Percentiles rank a stretch among this genome's conserved stretches.
Evolutionary conservation across 2,797 vertebrate species (phyloP).

Genomic region (Sebastes dallii): DNA sequence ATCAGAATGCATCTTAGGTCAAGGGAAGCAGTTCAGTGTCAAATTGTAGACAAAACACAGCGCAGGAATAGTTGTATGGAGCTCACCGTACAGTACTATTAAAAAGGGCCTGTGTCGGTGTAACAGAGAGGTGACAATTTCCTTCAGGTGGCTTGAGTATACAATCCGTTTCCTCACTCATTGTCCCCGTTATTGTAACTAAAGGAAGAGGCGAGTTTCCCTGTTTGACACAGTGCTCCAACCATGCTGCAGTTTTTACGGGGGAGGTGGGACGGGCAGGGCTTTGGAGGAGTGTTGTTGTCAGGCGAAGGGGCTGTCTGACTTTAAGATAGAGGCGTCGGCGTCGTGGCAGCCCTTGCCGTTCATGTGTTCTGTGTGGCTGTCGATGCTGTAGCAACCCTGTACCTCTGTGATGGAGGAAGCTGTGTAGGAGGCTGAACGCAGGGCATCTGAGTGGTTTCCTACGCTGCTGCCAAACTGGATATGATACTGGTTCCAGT

Average conservation of each 20-base stretch:
- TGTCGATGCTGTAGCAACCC: conserved; percentile 87
- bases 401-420: conserved; percentile 89
- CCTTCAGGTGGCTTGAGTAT: conserved; percentile 46
- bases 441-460: conserved; percentile 89
- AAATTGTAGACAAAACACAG: conserved; percentile 52
- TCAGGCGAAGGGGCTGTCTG: conserved; percentile 89
- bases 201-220: not conserved
- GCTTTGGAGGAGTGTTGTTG: not conserved
- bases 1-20: conserved; percentile 32
- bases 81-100: conserved; percentile 69
- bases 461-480: conserved; percentile 92
- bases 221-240: not conserved
- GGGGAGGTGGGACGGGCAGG: not conserved
- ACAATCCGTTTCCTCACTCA: not conserved
- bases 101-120: conserved; percentile 72
- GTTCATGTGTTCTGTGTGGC: conserved; percentile 88
- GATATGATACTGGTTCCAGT: conserved; percentile 96
- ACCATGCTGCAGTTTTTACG: conserved; percentile 24
- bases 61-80: conserved; percentile 65
- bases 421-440: conserved; percentile 84
- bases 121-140: conserved; percentile 73
- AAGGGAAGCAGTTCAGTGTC: conserved; percentile 40
- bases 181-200: not conserved
- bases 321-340: conserved; percentile 82
- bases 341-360: conserved; percentile 88